Evolutionary conservation across 2,888 invertebrate genomes (phyloP), one percentile per base, ranked within the genome.

Genomic region (Pharmacophagus antenor): DNA sequence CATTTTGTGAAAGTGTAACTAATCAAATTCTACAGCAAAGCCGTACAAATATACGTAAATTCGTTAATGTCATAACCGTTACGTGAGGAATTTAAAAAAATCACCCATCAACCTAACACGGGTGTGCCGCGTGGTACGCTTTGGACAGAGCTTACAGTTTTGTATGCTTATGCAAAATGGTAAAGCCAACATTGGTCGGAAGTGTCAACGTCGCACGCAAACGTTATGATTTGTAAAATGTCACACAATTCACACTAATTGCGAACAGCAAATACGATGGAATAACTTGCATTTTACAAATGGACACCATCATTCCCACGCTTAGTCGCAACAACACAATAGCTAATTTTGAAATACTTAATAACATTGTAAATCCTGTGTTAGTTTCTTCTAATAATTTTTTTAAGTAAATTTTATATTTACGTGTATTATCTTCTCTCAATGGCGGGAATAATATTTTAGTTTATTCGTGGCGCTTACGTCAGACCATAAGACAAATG

Each of bases 281-380:
- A 55, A 62, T 61, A 60, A 56, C 59, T 61, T 62, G 54, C 62
- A 61, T 52, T 66, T 57, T 17, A 59, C 63, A 63, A 59, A 47
- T 37, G 27, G 53, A 41, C 20, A n/a, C 47, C 52, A 47, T 25
- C 58, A 58, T 69, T 70, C 70, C 65, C 67, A 70, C 68, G 67
- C 56, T 57, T 61, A 31, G 46, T 51, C 27, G 27, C 31, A 27
- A 18, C 42, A 12, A 50, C 21, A 15, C 12, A 37, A 37, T 10
- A 25, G 3, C 3, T 25, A 25, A 25, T 25, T 25, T 25, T 25
- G 23, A 25, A 25, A 25, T 25, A 25, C 23, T 25, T 25, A 25
- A 7, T 25, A 3, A 5, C 23, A 7, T 25, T 25, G 23, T 7
- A 25, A 25, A 5, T 25, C 7, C 7, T 25, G 23, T 5, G 7